Evolutionary conservation across 2,888 invertebrate genomes (phyloP).

Genomic region (Dyspetes luteomarginatus): DNA sequence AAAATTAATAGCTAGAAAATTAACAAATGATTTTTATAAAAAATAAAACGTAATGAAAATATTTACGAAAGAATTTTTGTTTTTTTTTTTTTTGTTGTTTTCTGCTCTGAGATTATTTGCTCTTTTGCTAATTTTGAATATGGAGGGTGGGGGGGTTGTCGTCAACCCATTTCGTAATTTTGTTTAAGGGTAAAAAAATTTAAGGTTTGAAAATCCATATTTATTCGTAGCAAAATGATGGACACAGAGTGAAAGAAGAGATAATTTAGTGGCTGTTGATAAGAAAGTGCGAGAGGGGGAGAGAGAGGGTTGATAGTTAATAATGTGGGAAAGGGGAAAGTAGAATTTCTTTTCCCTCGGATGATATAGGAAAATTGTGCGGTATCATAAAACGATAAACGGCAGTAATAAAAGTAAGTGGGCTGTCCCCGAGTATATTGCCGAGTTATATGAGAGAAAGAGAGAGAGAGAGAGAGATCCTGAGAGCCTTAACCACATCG

Average conservation of each 20-base stretch:
- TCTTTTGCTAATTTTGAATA: no score
- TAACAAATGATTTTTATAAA: no score
- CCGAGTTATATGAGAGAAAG: constrained; percentile 7
- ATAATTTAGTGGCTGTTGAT: neutral
- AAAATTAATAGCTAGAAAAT: constrained; percentile 11
- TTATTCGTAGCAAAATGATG: neutral
- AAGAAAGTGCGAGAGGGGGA: neutral
- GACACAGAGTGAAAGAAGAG: neutral
- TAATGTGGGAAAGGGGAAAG: constrained; percentile 32
- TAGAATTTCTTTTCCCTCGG: neutral
- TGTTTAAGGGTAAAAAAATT: no score
- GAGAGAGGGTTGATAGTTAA: constrained; percentile 10
- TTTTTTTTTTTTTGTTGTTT: no score
- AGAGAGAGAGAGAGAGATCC: no score
- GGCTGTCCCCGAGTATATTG: constrained; percentile 60
- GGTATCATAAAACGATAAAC: constrained; percentile 70
- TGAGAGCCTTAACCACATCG: constrained; percentile 33
- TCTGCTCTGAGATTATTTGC: no score
- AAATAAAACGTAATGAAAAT: no score
- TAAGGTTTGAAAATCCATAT: no score
- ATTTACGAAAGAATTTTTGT: no score
- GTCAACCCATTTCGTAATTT: no score
- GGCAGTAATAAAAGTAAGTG: constrained; percentile 70
- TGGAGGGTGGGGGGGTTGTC: no score
- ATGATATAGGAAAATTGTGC: constrained; percentile 57